Percentiles rank a stretch among this genome's conserved stretches.
Conservation (phyloP, 1,140 invertebrate genomes). For the Drosophila lini region DNA sequence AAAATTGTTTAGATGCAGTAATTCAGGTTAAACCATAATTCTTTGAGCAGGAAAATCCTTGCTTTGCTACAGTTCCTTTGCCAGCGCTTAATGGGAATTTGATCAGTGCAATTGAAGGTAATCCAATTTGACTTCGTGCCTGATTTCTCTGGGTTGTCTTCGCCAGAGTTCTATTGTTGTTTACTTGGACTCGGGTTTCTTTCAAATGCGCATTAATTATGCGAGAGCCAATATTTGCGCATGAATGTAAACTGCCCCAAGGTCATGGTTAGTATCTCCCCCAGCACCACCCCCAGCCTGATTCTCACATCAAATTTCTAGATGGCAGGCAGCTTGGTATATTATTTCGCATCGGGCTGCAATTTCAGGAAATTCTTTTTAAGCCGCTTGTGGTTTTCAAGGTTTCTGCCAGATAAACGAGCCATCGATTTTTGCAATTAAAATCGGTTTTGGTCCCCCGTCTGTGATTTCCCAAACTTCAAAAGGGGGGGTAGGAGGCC, state of each 20-base stretch:
- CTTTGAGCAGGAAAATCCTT: neutral
- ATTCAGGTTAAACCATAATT: too few relatives aligned
- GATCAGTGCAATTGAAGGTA: constrained; percentile 16
- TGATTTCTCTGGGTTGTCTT: constrained; percentile 15
- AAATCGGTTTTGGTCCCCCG: constrained; percentile 21
- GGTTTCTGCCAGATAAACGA: constrained; percentile 9
- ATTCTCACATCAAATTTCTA: constrained; percentile 6
- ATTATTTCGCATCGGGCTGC: constrained; percentile 10
- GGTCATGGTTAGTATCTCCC: constrained; percentile 30
- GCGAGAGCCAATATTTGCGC: constrained; percentile 47
- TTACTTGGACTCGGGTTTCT: constrained; percentile 26
- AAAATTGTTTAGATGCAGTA: neutral
- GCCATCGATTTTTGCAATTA: constrained; percentile 51
- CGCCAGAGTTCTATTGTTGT: constrained; percentile 26
- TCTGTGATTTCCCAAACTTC: constrained; percentile 24
- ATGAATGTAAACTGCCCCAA: constrained; percentile 48
- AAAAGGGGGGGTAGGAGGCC: constrained; percentile 3
- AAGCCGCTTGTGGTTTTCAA: constrained; percentile 43
- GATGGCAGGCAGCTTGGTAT: constrained; percentile 3
- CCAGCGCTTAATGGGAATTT: constrained; percentile 5
- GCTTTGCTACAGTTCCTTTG: neutral
- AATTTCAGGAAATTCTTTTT: constrained; percentile 39
- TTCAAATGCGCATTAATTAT: constrained; percentile 65
- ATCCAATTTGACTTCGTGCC: constrained; percentile 1
- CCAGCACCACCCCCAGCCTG: neutral